These are phyloP conservation scores for Fringilla coelebs DNA, from an alignment of 2,797 vertebrate genomes.

Conservation along the genomic window DNA sequence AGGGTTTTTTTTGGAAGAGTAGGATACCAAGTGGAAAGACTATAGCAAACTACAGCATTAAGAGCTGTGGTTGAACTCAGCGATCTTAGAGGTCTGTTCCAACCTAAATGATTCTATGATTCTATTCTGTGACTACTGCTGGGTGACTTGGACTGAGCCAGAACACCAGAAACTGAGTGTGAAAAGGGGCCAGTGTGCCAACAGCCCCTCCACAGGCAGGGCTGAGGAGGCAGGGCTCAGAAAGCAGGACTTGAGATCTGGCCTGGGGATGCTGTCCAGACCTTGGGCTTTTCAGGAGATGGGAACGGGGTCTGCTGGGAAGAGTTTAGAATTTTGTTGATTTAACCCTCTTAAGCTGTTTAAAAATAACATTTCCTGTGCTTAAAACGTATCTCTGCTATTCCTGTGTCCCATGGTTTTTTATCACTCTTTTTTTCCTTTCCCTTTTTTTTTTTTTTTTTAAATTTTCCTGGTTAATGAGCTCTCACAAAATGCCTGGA, in stretches of 20 bases:
- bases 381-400: conserved; percentile 21
- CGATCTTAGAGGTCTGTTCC: background rate
- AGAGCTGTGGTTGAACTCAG: background rate
- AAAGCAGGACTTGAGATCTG: background rate
- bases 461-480: background rate
- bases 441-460: background rate
- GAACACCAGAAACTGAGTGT: background rate
- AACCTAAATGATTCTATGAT: background rate
- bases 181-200: background rate
- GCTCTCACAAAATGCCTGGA: background rate
- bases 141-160: background rate
- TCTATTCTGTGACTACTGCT: background rate
- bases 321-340: conserved; percentile 26
- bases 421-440: background rate
- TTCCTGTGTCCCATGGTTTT: background rate
- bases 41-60: background rate
- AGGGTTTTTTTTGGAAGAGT: background rate
- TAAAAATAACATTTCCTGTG: conserved; percentile 48
- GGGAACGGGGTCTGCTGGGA: background rate
- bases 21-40: background rate
- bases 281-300: background rate
- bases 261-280: conserved; percentile 3
- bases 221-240: background rate
- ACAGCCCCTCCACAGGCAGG: background rate
- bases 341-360: conserved; percentile 49